Evolutionary conservation across 2,113 vertebrate genomes (phyloP).

Genomic region (Sphaerodactylus townsendi): DNA sequence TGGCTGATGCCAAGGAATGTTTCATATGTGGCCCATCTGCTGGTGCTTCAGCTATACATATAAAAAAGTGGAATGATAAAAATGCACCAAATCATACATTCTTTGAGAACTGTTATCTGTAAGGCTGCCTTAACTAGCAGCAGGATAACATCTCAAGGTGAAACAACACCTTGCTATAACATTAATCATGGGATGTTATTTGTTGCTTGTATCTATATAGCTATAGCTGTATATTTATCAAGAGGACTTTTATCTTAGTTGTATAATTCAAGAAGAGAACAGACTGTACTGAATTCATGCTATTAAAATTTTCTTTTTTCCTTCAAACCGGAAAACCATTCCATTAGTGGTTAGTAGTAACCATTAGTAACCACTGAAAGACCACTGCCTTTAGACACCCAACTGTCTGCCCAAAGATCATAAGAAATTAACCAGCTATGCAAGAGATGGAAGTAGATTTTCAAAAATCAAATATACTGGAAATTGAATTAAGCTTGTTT

Average conservation of each 20-base stretch:
- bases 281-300: slow-evolving; percentile 5
- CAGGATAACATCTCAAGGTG: too few species aligned
- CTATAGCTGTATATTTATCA: neutral
- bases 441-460: neutral
- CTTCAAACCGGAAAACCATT: neutral
- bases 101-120: too few species aligned
- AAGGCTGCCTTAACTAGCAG: too few species aligned
- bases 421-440: neutral
- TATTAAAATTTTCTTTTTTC: slow-evolving; percentile 12
- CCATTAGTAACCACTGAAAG: slow-evolving; percentile 9
- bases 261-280: slow-evolving; percentile 26
- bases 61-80: too few species aligned
- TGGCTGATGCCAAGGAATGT: too few species aligned
- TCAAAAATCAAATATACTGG: slow-evolving; percentile 2
- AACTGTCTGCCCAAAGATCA: neutral
- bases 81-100: too few species aligned
- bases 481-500: slow-evolving; percentile 31
- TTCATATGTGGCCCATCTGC: too few species aligned
- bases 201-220: neutral
- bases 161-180: neutral
- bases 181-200: slow-evolving; percentile 33
- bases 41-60: too few species aligned
- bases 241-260: slow-evolving; percentile 43
- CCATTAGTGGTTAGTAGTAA: too few species aligned
- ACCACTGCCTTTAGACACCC: slow-evolving; percentile 22